Percentiles rank a stretch among this genome's conserved stretches.
Conservation (phyloP, 2,113 vertebrate genomes). For the Pelmatolapia mariae region DNA sequence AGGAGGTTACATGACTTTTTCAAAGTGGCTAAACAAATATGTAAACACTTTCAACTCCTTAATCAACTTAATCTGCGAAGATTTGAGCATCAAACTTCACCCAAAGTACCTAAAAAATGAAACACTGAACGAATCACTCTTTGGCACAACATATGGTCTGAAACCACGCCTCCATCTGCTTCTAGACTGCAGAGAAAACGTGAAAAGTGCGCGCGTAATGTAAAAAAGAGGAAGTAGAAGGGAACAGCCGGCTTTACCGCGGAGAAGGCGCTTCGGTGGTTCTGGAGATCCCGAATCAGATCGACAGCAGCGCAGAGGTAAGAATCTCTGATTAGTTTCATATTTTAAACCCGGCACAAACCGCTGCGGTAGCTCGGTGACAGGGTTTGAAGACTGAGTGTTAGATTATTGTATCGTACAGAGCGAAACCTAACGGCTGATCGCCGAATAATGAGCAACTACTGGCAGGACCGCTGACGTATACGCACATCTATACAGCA, state of each 20-base stretch:
- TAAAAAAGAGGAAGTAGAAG: neutral
- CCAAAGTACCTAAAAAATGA: neutral
- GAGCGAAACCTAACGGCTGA: neutral
- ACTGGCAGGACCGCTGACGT: neutral
- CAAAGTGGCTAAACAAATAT: neutral
- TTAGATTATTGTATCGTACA: neutral
- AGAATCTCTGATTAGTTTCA: neutral
- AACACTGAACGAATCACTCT: neutral
- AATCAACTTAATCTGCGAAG: neutral
- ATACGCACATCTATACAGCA: neutral
- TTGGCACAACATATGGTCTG: neutral
- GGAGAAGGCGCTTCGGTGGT: neutral
- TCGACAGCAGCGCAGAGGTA: neutral
- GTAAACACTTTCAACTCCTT: neutral
- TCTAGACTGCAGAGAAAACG: neutral
- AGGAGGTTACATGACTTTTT: neutral
- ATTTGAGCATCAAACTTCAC: neutral
- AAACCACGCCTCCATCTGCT: neutral
- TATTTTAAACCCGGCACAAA: neutral
- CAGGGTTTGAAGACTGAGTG: rapidly evolving
- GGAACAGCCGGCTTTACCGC: neutral
- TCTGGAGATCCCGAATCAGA: neutral
- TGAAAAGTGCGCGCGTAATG: neutral
- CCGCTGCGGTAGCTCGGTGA: neutral
- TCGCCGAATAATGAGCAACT: neutral